Evolutionary conservation across 2,888 invertebrate genomes (phyloP), one percentile per base, ranked within the genome.

Genomic region (Steinernema hermaphroditum): DNA sequence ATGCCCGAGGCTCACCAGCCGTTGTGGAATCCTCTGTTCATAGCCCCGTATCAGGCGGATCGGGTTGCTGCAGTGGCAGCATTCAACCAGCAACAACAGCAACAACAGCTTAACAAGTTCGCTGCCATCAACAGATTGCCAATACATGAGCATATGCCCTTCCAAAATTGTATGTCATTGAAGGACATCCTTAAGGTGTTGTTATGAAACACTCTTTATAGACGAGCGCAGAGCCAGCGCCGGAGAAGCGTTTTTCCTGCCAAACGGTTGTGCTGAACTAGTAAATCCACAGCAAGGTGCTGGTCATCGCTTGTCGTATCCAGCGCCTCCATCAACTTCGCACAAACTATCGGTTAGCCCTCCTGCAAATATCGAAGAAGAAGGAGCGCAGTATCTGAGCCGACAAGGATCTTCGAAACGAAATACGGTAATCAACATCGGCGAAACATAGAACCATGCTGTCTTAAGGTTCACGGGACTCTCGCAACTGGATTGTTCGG

Each of bases 141-240:
- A 78, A 41, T 76, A 78, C 68, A 72, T 77, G 37, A 71, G 73
- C 44, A 62, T 32, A 75, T 79, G 44, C 73, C 74, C 19, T 72
- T 80, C 19, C 78, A 78, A 19, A 79, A 70, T 46, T 74, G 71
- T 68, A 2, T 29, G 71, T 46, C 12, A 8, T 4, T 4, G 49
- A n/a, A 62, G 62, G 27, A 57, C 62, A 4, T 37, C 29, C 54
- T 71, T 29, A 8, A 9, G 2, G 1, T 29, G 1, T 44, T 37
- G 16, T 6, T 72, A 14, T 34, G 2, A 2, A 9, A 22, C 6
- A 71, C 14, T 22, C 2, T n/a, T 54, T 77, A 71, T 37, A 82
- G 82, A 79, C 69, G 82, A 85, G 75, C 76, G 85, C 9, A 74
- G 85, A 68, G 82, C 85, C 0, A 81, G 81, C 6, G 85, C 85